These are phyloP conservation scores for Eucera pruinosa DNA, from an alignment of 2,888 invertebrate genomes.

Conservation along the genomic window DNA sequence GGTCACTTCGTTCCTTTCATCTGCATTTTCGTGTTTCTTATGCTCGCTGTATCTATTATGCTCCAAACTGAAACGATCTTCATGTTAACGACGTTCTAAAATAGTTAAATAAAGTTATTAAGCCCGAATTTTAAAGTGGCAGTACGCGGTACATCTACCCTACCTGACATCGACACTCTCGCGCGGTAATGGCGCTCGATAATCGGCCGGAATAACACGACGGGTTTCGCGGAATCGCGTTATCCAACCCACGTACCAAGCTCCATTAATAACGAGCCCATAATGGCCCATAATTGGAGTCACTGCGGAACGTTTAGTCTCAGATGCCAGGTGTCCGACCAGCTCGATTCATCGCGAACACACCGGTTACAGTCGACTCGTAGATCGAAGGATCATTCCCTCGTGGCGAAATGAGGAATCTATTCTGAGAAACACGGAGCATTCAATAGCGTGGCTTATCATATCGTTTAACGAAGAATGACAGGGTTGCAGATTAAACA, in stretches of 20 bases:
- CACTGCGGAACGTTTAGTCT: conserved; percentile 48
- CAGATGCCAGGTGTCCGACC: conserved; percentile 2
- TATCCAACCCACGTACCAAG: conserved; percentile 32
- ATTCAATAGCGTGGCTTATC: no score
- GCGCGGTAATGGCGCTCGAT: conserved; percentile 17
- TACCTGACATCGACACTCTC: conserved; percentile 36
- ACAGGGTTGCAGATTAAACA: no score
- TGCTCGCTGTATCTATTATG: no score
- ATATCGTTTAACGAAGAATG: neutral
- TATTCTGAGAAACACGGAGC: neutral
- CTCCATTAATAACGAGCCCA: conserved; percentile 50
- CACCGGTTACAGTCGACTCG: conserved; percentile 1
- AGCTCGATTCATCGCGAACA: neutral
- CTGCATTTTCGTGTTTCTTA: no score
- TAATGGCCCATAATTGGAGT: conserved; percentile 56
- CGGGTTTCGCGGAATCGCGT: conserved; percentile 41
- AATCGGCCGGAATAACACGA: conserved; percentile 38
- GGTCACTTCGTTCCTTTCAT: no score
- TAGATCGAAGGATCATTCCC: neutral
- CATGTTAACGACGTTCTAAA: no score
- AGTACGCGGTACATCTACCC: no score
- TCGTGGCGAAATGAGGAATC: neutral
- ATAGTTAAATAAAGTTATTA: conserved; percentile 23
- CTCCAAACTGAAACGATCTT: no score
- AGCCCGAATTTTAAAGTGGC: neutral